These are phyloP conservation scores for Sinonovacula constricta DNA, from an alignment of 1,140 invertebrate genomes.

Conservation along the genomic window DNA sequence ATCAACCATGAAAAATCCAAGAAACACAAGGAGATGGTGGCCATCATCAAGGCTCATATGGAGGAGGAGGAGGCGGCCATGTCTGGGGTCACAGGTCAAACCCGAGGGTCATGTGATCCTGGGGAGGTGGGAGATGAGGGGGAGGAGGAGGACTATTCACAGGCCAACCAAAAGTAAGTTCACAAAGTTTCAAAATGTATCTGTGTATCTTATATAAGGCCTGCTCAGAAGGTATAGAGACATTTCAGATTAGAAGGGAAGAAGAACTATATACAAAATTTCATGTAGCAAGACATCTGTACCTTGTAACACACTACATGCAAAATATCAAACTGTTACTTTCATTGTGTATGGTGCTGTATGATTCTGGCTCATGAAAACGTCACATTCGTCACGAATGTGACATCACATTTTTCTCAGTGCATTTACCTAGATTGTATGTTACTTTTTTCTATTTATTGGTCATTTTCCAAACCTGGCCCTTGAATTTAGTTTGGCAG, in stretches of 20 bases:
- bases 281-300: background rate
- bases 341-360: background rate
- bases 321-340: background rate
- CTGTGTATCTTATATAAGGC: background rate
- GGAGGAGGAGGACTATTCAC: conserved; percentile 25
- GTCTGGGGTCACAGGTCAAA: conserved; percentile 79
- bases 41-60: conserved; percentile 84
- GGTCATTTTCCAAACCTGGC: too few species aligned
- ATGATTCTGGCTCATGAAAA: background rate
- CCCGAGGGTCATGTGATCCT: conserved; percentile 1
- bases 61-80: conserved; percentile 81
- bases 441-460: too few species aligned
- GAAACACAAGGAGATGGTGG: conserved; percentile 93
- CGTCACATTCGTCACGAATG: background rate
- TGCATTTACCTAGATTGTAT: too few species aligned
- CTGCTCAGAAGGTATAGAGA: background rate
- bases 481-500: too few species aligned
- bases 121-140: conserved; percentile 21
- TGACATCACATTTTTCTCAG: background rate
- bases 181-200: background rate
- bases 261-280: conserved; percentile 8
- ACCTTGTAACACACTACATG: background rate
- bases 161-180: conserved; percentile 1
- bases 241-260: background rate
- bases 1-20: conserved; percentile 96